phyloP scores from a whole-genome alignment of 1,140 invertebrate genomes.

The Drosophila miranda region DNA sequence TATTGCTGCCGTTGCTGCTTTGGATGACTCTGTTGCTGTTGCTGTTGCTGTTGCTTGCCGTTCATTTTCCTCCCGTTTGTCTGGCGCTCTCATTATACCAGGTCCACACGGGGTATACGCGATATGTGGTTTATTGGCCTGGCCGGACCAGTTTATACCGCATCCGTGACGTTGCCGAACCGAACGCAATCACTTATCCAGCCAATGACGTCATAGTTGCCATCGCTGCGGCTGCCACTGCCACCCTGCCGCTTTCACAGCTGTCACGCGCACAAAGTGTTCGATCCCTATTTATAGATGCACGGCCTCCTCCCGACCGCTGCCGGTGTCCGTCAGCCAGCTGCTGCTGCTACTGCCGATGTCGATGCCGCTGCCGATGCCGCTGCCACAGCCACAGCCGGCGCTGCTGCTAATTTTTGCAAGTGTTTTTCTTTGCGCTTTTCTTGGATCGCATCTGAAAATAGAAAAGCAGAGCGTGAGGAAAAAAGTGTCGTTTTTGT shows the following conservation, averaged over 20 bases:
- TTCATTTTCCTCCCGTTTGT: constrained; percentile 18
- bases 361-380: constrained; percentile 5
- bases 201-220: constrained; percentile 65
- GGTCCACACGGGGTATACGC: constrained; percentile 36
- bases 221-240: constrained; percentile 11
- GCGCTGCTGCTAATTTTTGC: constrained; percentile 73
- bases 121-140: constrained; percentile 35
- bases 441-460: constrained; percentile 74
- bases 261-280: constrained; percentile 73
- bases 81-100: background rate
- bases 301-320: constrained; percentile 43
- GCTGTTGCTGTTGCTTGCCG: constrained; percentile 20
- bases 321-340: constrained; percentile 4
- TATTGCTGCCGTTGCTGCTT: constrained; percentile 5
- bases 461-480: constrained; percentile 57
- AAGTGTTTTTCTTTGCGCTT: constrained; percentile 78
- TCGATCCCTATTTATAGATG: constrained; percentile 65
- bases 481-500: constrained; percentile 52
- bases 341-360: background rate
- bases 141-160: constrained; percentile 44
- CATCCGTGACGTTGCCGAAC: constrained; percentile 53
- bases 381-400: constrained; percentile 19
- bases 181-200: constrained; percentile 42
- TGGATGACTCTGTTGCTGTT: constrained; percentile 13
- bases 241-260: constrained; percentile 34